phyloP scores from a whole-genome alignment of 2,888 invertebrate species.

The Ctena decussata region DNA sequence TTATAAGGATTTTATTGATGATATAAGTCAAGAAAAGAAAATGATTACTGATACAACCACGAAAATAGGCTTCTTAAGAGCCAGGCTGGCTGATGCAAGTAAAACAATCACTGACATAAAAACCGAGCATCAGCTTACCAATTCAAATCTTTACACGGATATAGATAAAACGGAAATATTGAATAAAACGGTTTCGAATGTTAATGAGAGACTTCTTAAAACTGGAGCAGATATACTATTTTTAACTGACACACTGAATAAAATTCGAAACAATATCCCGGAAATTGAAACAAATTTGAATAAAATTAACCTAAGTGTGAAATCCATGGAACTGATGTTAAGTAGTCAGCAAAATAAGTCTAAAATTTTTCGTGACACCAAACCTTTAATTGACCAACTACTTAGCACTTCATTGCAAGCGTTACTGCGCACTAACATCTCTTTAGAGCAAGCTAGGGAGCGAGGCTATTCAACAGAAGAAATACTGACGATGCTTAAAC shows the following conservation, averaged over 20 bases:
- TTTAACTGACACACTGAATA: not conserved
- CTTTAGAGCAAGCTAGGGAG: not conserved
- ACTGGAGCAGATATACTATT: not conserved
- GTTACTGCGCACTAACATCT: not conserved
- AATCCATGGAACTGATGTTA: not conserved
- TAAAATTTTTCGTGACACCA: not conserved
- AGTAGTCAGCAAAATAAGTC: not conserved
- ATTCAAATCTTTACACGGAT: not conserved
- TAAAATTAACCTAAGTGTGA: not conserved
- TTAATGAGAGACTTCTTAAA: not conserved
- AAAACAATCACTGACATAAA: not conserved
- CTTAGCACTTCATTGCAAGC: not conserved
- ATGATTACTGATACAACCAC: not conserved
- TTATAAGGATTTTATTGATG: not conserved
- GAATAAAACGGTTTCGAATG: not conserved
- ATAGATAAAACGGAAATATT: not conserved
- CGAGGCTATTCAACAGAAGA: not conserved
- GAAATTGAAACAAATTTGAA: not conserved
- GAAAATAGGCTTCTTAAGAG: not conserved
- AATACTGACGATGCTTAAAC: not conserved
- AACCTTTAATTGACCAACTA: not conserved
- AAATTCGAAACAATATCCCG: not conserved
- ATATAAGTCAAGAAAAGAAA: not conserved
- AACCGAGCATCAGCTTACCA: not conserved
- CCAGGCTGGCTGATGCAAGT: not conserved